phyloP scores from a whole-genome alignment of 2,113 vertebrate genomes.

The Edolisoma coerulescens region DNA sequence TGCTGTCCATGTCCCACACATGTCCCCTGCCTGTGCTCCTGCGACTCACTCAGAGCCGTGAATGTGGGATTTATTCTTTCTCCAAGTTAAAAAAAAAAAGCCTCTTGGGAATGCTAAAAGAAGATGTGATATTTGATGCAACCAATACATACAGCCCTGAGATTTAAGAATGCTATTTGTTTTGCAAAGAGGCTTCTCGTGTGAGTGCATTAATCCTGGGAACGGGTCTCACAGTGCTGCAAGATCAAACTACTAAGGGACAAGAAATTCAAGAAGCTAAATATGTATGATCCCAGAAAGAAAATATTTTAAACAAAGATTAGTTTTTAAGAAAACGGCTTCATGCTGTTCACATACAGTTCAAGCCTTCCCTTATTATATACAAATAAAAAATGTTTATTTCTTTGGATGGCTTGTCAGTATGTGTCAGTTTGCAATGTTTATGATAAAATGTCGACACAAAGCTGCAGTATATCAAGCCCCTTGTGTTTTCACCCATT shows the following conservation, averaged over 20 bases:
- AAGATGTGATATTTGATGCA: background rate
- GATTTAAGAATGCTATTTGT: background rate
- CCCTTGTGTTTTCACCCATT: constrained; percentile 26
- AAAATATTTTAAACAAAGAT: background rate
- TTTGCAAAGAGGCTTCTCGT: background rate
- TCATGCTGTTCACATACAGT: background rate
- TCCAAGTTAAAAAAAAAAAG: background rate
- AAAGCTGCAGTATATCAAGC: background rate
- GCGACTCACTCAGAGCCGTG: fast-evolving
- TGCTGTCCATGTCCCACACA: fast-evolving
- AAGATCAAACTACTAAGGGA: background rate
- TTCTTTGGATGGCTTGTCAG: background rate
- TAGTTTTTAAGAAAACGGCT: background rate
- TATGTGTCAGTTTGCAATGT: background rate
- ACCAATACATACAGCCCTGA: background rate
- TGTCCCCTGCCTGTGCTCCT: background rate
- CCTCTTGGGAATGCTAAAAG: background rate
- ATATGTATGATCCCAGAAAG: background rate
- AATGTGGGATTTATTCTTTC: fast-evolving
- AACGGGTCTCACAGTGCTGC: background rate
- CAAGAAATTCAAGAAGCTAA: background rate
- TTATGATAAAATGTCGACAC: background rate
- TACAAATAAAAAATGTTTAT: background rate
- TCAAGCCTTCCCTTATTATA: background rate
- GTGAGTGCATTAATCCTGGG: background rate